These are phyloP conservation scores for Bursaphelenchus okinawaensis DNA, from an alignment of 2,888 invertebrate species.

Conservation along the genomic window DNA sequence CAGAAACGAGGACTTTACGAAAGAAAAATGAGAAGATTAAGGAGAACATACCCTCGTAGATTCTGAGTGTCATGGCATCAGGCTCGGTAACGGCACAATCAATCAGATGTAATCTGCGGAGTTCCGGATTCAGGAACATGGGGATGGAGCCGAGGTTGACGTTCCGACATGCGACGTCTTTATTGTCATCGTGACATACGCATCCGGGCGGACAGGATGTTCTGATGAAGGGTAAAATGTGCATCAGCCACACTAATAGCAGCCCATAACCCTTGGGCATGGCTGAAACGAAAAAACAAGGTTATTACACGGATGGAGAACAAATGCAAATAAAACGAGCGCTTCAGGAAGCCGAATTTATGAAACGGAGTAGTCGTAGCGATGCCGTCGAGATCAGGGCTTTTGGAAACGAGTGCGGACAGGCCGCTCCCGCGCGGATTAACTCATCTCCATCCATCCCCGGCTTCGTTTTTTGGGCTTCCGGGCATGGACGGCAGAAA, in stretches of 20 bases:
- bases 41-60: slow-evolving; percentile 11
- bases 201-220: slow-evolving; percentile 16
- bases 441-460: neutral
- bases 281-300: neutral
- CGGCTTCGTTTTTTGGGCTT: neutral
- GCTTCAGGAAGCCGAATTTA: neutral
- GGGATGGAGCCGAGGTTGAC: slow-evolving; percentile 12
- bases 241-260: neutral
- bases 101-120: slow-evolving; percentile 3
- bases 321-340: neutral
- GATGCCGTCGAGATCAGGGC: neutral
- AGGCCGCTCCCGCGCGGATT: neutral
- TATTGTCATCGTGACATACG: slow-evolving; percentile 13
- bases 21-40: neutral
- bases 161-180: slow-evolving; percentile 11
- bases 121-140: slow-evolving; percentile 12
- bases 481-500: too few relatives aligned
- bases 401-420: neutral
- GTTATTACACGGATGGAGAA: neutral
- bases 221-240: neutral
- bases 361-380: neutral
- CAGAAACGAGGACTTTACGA: neutral
- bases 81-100: slow-evolving; percentile 3
- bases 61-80: slow-evolving; percentile 10
- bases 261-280: neutral